Percentiles rank a stretch among this genome's conserved stretches.
phyloP scores from a whole-genome alignment of 2,888 invertebrate genomes.

The Macrophya annulata region DNA sequence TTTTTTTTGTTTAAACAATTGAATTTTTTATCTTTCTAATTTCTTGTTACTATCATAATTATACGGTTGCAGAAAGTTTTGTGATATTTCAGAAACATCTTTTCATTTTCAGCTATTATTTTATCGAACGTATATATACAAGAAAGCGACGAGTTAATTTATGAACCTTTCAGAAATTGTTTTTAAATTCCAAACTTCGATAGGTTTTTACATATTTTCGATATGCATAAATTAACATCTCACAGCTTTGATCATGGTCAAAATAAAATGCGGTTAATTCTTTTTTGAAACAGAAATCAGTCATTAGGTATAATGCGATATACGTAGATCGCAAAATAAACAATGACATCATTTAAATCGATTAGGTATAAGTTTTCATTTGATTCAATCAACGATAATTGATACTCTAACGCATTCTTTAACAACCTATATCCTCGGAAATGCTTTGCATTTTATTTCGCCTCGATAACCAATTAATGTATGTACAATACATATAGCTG shows the following conservation, averaged over 20 bases:
- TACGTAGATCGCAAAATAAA: not conserved
- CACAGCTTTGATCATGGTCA: not conserved
- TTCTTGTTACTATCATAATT: not conserved
- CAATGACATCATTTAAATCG: not conserved
- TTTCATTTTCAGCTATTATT: not conserved
- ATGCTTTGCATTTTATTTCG: not conserved
- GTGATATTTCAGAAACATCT: not conserved
- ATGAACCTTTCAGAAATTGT: not conserved
- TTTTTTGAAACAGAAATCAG: not conserved
- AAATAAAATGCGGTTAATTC: not conserved
- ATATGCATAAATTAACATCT: not conserved
- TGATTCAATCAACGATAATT: not conserved
- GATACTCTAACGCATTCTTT: not conserved
- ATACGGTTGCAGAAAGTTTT: not conserved
- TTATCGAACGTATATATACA: not conserved
- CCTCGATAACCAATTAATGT: not conserved
- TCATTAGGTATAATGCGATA: not conserved
- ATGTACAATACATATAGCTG: not conserved
- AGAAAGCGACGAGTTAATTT: not conserved
- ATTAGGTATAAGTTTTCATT: not conserved
- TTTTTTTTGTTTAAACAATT: not conserved
- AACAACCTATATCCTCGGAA: not conserved
- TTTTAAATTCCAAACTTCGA: not conserved
- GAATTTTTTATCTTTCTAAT: not conserved
- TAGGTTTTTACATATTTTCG: not conserved